phyloP scores from a whole-genome alignment of 2,113 vertebrate species.

The Sarotherodon lohbergeri region DNA sequence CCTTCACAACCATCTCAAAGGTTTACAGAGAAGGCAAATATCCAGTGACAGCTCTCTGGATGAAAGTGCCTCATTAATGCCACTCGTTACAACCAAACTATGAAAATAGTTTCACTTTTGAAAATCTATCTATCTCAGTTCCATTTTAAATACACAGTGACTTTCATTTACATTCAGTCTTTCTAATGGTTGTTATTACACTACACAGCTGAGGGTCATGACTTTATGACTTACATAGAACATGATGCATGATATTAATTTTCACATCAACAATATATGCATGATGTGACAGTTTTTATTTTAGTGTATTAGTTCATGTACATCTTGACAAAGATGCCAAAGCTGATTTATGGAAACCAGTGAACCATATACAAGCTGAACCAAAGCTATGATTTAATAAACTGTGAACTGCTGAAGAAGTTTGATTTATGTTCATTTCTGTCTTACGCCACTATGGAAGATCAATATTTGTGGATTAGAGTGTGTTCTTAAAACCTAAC shows the following conservation, averaged over 20 bases:
- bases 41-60: neutral
- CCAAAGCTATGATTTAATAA: neutral
- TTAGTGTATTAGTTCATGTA: neutral
- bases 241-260: neutral
- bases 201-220: neutral
- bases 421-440: neutral
- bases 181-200: neutral
- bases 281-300: neutral
- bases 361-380: neutral
- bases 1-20: neutral
- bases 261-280: neutral
- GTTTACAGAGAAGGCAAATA: neutral
- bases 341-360: neutral
- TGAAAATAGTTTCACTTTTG: neutral
- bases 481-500: neutral
- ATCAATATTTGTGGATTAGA: neutral
- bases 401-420: neutral
- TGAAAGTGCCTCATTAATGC: neutral
- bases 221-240: neutral
- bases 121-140: neutral
- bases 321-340: neutral
- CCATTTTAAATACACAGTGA: neutral
- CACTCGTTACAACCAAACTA: neutral
- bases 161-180: neutral
- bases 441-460: neutral